Percentiles rank a stretch among this genome's conserved stretches.
phyloP scores from a whole-genome alignment of 2,797 vertebrate genomes.

The Muraenolepis orangiensis region DNA sequence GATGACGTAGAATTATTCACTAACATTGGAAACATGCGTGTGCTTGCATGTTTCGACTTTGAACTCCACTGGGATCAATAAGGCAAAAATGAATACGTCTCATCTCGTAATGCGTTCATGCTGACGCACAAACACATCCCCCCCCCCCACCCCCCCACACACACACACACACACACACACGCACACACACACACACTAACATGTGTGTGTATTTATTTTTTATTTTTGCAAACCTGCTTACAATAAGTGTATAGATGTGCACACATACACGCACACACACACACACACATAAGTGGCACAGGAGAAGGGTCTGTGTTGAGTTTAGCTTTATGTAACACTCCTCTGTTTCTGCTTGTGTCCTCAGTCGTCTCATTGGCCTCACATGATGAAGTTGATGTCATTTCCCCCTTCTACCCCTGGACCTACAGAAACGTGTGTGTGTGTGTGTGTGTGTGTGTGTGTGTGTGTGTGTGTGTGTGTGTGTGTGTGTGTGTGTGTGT shows the following conservation, averaged over 20 bases:
- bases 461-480: slow-evolving; percentile 2
- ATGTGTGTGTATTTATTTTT: background rate
- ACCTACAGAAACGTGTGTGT: slow-evolving; percentile 47
- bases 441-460: slow-evolving; percentile 1
- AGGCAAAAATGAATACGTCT: background rate
- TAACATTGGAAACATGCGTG: background rate
- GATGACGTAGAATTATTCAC: background rate
- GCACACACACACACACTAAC: slow-evolving; percentile 14
- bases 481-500: slow-evolving; percentile 30
- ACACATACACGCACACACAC: slow-evolving; percentile 15
- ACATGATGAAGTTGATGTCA: slow-evolving; percentile 78
- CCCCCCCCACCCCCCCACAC: no score
- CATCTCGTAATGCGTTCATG: background rate
- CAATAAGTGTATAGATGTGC: slow-evolving; percentile 10
- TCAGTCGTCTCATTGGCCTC: slow-evolving; percentile 65
- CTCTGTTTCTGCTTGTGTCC: slow-evolving; percentile 55
- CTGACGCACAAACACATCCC: slow-evolving; percentile 15
- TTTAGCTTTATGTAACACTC: slow-evolving; percentile 64
- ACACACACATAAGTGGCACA: slow-evolving; percentile 10
- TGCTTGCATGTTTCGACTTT: background rate
- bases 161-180: slow-evolving; percentile 12
- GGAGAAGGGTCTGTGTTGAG: slow-evolving; percentile 34
- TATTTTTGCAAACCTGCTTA: background rate
- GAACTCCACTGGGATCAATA: background rate
- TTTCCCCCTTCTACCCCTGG: slow-evolving; percentile 66